Percentiles rank a stretch among this genome's conserved stretches.
Conservation (phyloP, 2,113 vertebrate species). For the Axis porcinus region DNA sequence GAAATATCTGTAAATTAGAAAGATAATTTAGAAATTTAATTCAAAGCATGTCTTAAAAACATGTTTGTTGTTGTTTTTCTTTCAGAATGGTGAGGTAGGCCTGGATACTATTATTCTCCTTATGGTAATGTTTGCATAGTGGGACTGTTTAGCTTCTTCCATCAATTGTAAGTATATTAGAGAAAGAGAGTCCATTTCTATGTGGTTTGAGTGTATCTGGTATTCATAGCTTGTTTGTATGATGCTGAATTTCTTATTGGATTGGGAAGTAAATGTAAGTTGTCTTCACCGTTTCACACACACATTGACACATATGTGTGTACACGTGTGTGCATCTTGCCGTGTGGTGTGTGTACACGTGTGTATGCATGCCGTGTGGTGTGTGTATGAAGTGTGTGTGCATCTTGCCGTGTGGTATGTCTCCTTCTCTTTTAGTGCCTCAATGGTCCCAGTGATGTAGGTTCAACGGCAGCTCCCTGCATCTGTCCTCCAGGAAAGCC, state of each 20-base stretch:
- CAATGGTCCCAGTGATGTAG: conserved; percentile 88
- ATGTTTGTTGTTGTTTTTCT: conserved; percentile 75
- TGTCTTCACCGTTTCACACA: neutral
- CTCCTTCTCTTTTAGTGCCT: conserved; percentile 83
- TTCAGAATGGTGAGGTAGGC: conserved; percentile 92
- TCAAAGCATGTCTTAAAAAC: conserved; percentile 8
- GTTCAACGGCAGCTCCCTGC: conserved; percentile 89
- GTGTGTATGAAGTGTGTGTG: fast-evolving
- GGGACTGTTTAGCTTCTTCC: conserved; percentile 30
- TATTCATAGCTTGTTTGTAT: neutral
- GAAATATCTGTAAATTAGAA: conserved; percentile 5
- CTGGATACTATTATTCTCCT: conserved; percentile 59
- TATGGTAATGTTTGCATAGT: conserved; percentile 78
- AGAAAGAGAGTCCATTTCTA: neutral
- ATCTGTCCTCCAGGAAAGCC: conserved; percentile 90
- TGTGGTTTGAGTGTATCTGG: neutral
- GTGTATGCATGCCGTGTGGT: neutral
- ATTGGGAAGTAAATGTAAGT: neutral
- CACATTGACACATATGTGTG: fast-evolving
- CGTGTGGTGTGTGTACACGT: too few species aligned
- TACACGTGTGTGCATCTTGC: neutral
- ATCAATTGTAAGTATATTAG: conserved; percentile 56
- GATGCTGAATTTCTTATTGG: neutral
- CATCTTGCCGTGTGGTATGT: neutral
- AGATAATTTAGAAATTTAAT: neutral